phyloP scores from a whole-genome alignment of 2,113 vertebrate species.

The Anser brachyrhynchus region DNA sequence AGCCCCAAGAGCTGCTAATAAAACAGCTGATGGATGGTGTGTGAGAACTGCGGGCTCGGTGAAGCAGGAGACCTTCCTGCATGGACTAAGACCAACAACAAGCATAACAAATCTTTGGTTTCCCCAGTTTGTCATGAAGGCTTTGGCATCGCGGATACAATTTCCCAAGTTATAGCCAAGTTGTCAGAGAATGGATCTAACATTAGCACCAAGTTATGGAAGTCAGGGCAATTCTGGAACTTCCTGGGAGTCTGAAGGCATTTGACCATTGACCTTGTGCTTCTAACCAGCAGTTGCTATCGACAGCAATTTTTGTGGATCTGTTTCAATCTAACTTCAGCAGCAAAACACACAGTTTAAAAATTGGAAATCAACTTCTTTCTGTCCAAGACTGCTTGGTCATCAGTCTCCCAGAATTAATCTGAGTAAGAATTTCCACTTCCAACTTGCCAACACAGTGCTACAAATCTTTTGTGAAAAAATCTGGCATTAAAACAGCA shows the following conservation, averaged over 20 bases:
- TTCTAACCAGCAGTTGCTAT: conserved; percentile 49
- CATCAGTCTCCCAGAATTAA: conserved; percentile 60
- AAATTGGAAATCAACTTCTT: conserved; percentile 61
- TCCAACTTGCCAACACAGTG: conserved; percentile 35
- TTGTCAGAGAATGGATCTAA: conserved; percentile 30
- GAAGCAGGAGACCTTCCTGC: neutral
- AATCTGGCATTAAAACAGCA: conserved; percentile 16
- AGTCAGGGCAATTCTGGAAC: conserved; percentile 33
- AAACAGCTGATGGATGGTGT: neutral
- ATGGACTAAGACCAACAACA: neutral
- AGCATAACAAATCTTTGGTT: neutral
- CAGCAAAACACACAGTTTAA: conserved; percentile 43
- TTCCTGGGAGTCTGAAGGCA: conserved; percentile 43
- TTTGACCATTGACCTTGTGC: conserved; percentile 60
- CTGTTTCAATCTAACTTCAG: conserved; percentile 64
- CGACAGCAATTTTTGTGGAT: conserved; percentile 56
- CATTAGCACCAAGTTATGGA: neutral
- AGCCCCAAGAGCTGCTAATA: neutral
- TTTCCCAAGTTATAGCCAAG: conserved; percentile 24
- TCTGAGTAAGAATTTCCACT: conserved; percentile 51
- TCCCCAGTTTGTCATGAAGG: conserved; percentile 1
- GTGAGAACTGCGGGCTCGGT: neutral
- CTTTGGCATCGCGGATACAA: conserved; percentile 26
- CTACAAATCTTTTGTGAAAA: conserved; percentile 56
- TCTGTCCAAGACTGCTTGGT: conserved; percentile 52